Percentiles rank a stretch among this genome's conserved stretches.
Evolutionary conservation across 2,888 invertebrate species (phyloP).

Genomic region (Carcina quercana): DNA sequence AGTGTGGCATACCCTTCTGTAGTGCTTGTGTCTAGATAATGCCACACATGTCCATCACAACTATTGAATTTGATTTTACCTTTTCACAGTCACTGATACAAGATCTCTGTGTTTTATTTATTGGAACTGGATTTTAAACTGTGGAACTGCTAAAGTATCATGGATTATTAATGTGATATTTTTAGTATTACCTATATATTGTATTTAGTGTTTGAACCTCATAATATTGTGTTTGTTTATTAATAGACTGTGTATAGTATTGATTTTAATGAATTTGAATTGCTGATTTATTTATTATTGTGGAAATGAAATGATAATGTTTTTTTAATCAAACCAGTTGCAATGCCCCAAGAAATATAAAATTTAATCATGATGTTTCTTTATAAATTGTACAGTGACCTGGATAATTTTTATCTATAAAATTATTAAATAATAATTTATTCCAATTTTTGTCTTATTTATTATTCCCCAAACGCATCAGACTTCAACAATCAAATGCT

Average conservation of each 20-base stretch:
- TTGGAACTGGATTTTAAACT: no score
- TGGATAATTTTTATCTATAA: no score
- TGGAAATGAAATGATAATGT: no score
- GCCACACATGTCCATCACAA: constrained; percentile 43
- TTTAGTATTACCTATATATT: constrained; percentile 34
- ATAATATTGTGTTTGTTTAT: constrained; percentile 26
- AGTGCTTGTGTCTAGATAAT: constrained; percentile 51
- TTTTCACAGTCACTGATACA: constrained; percentile 34
- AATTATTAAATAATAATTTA: no score
- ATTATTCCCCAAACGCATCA: no score
- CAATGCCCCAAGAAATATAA: constrained; percentile 54
- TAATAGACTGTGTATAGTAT: constrained; percentile 19
- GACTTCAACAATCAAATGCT: no score
- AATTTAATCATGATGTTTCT: no score
- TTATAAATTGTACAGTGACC: no score
- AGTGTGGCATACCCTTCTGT: constrained; percentile 45
- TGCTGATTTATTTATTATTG: no score
- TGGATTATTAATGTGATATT: constrained; percentile 69
- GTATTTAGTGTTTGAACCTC: constrained; percentile 10
- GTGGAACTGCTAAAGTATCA: constrained; percentile 63
- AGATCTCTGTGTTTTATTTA: constrained; percentile 32
- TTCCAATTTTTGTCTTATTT: no score
- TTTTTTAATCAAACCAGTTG: no score
- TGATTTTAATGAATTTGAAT: constrained; percentile 30
- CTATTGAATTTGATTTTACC: constrained; percentile 42